phyloP scores from a whole-genome alignment of 2,797 vertebrate species.

The Pseudochaenichthys georgianus region DNA sequence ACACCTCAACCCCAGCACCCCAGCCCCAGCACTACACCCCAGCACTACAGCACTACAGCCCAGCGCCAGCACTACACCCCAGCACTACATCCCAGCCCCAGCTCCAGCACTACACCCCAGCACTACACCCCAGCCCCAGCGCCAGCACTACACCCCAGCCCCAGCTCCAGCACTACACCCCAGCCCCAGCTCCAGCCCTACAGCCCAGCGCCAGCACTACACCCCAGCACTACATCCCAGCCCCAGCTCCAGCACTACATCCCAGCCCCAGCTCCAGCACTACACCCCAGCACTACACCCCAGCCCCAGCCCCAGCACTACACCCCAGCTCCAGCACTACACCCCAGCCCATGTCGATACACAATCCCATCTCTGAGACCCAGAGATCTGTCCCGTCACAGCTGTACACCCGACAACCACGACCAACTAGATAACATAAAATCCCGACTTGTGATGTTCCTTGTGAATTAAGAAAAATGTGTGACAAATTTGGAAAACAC shows the following conservation, averaged over 20 bases:
- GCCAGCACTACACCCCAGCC: constrained; percentile 75
- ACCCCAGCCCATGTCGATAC: constrained; percentile 23
- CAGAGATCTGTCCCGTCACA: background rate
- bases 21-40: too few species aligned
- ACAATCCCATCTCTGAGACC: background rate
- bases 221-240: constrained; percentile 53
- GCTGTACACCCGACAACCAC: background rate
- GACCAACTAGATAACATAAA: too few species aligned
- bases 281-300: constrained; percentile 46
- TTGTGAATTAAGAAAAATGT: background rate
- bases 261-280: too few species aligned
- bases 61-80: constrained; percentile 32
- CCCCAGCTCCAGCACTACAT: constrained; percentile 34
- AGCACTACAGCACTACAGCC: too few species aligned
- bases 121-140: constrained; percentile 68
- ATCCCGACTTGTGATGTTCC: background rate
- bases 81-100: constrained; percentile 70
- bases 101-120: too few species aligned
- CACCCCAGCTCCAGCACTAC: constrained; percentile 47
- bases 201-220: constrained; percentile 68
- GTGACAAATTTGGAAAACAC: background rate
- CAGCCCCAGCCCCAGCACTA: constrained; percentile 52
- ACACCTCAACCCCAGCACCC: constrained; percentile 44
- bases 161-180: background rate
- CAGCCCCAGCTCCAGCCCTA: constrained; percentile 26